Conservation (phyloP, 2,113 vertebrate species). For the Pristiophorus japonicus region DNA sequence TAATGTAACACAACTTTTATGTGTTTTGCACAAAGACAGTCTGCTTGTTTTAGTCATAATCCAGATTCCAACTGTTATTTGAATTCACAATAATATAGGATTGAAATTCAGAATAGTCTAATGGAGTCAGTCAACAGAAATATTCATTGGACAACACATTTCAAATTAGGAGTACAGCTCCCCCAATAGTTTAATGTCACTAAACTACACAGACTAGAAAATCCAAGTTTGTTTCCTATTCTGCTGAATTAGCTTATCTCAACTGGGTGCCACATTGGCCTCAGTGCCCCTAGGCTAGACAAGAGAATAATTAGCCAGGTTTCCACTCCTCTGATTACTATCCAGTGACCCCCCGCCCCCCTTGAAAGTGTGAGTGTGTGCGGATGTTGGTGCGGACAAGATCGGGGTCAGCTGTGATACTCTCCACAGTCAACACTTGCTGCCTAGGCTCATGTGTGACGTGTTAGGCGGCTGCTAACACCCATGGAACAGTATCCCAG, state of each 20-base stretch:
- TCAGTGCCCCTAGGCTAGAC: background rate
- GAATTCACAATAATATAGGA: too few species aligned
- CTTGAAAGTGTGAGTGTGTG: background rate
- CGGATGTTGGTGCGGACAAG: background rate
- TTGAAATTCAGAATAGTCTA: too few species aligned
- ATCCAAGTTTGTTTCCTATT: background rate
- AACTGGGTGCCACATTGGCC: background rate
- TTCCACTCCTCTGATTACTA: background rate
- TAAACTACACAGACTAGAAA: background rate
- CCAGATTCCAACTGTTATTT: too few species aligned
- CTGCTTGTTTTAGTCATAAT: background rate
- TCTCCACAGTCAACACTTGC: background rate
- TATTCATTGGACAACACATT: background rate
- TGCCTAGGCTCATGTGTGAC: background rate
- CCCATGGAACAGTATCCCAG: background rate
- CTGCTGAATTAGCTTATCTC: background rate
- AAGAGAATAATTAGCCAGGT: background rate
- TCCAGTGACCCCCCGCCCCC: background rate
- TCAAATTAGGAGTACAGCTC: background rate
- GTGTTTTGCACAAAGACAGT: background rate
- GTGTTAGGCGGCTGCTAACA: background rate
- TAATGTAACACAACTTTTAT: background rate
- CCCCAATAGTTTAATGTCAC: background rate
- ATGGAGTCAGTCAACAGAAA: too few species aligned
- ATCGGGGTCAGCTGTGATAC: background rate